A percentile compares a stretch with the other conserved stretches of the same genome.
Conservation (phyloP, 1,140 invertebrate species). For the Rhyzopertha dominica region DNA sequence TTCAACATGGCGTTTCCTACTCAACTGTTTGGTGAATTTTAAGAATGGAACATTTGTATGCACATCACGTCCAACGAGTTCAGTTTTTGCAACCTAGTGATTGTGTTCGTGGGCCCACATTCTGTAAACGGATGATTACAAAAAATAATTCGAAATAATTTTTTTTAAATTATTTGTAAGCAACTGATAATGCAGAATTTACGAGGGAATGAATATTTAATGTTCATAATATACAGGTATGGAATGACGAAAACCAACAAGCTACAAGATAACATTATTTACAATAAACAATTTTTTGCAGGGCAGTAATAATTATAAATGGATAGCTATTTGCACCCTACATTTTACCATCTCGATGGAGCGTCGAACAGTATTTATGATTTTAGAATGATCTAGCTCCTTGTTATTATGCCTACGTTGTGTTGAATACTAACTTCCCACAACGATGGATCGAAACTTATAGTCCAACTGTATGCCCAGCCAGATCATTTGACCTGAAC, state of each 20-base stretch:
- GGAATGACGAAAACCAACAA: slow-evolving; percentile 1
- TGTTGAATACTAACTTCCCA: not conserved
- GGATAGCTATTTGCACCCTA: slow-evolving; percentile 6
- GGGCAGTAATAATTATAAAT: not conserved
- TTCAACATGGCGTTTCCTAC: not conserved
- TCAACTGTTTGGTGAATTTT: slow-evolving; percentile 4
- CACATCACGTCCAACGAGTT: slow-evolving; percentile 6
- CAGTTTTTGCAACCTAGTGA: slow-evolving; percentile 3
- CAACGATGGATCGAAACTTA: not conserved
- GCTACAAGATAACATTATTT: not conserved
- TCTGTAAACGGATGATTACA: slow-evolving; percentile 3
- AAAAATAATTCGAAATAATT: slow-evolving; percentile 3
- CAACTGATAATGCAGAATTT: slow-evolving; percentile 10
- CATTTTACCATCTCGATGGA: slow-evolving; percentile 6
- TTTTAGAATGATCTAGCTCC: not conserved
- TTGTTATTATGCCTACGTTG: not conserved
- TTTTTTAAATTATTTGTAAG: not conserved
- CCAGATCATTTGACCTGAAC: not conserved
- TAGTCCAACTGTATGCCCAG: not conserved
- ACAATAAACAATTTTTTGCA: slow-evolving; percentile 1
- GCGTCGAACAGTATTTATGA: not conserved
- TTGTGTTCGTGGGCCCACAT: not conserved
- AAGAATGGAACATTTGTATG: slow-evolving; percentile 3
- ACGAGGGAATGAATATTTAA: slow-evolving; percentile 10
- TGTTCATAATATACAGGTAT: slow-evolving; percentile 3